Conservation (phyloP, 2,113 vertebrate genomes). For the Chiloscyllium plagiosum region DNA sequence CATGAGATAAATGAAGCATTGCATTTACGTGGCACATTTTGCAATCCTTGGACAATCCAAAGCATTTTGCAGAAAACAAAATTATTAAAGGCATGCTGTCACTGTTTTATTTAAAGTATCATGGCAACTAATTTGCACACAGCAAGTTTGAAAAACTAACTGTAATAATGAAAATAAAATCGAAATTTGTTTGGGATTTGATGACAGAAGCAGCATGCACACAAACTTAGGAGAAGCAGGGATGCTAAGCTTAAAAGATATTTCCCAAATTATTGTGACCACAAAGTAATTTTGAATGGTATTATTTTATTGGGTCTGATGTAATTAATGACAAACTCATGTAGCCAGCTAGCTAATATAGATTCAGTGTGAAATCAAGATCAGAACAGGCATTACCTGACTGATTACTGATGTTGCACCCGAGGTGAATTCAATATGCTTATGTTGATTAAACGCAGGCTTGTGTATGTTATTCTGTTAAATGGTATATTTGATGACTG, state of each 20-base stretch:
- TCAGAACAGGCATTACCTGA: background rate
- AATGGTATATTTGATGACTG: slow-evolving; percentile 5
- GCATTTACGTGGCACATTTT: background rate
- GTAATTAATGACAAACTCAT: background rate
- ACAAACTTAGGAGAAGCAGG: background rate
- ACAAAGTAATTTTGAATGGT: background rate
- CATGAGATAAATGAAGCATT: background rate
- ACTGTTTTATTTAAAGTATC: background rate
- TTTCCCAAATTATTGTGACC: background rate
- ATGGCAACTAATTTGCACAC: background rate
- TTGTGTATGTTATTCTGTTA: background rate
- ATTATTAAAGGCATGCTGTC: background rate
- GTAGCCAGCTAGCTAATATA: background rate
- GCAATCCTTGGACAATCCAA: background rate
- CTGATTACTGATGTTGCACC: background rate
- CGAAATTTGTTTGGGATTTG: background rate
- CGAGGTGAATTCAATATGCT: background rate
- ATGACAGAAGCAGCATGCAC: background rate
- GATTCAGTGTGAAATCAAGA: background rate
- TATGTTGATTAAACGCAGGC: background rate
- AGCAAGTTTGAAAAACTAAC: background rate
- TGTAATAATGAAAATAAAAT: background rate
- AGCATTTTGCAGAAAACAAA: background rate
- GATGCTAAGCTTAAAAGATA: background rate
- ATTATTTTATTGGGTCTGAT: background rate